Percentiles rank a stretch among this genome's conserved stretches.
Evolutionary conservation across 2,888 invertebrate species (phyloP).

Genomic region (Chymomyza amoena): DNA sequence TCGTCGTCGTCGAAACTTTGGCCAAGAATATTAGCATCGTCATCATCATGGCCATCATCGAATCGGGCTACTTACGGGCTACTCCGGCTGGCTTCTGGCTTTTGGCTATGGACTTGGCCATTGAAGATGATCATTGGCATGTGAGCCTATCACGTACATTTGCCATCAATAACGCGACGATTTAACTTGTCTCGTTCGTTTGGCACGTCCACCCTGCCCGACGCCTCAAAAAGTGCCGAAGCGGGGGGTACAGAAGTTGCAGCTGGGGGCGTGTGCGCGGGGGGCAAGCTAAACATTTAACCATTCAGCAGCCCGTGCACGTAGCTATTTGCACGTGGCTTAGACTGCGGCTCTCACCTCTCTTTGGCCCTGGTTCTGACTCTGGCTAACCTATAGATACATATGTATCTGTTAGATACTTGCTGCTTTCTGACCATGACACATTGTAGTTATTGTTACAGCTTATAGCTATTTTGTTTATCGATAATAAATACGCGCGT

Average conservation of each 20-base stretch:
- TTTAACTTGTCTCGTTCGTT: constrained; percentile 71
- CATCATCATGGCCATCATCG: constrained; percentile 21
- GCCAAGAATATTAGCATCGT: constrained; percentile 55
- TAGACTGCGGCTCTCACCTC: constrained; percentile 46
- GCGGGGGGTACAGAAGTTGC: no score
- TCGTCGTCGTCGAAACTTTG: constrained; percentile 56
- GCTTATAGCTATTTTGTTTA: constrained; percentile 64
- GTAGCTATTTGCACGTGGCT: constrained; percentile 52
- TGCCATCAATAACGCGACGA: constrained; percentile 73
- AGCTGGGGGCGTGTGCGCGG: no score
- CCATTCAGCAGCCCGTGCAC: constrained; percentile 27
- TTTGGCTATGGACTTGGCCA: constrained; percentile 14
- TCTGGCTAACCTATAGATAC: neutral
- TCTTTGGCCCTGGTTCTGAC: no score
- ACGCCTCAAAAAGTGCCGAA: no score
- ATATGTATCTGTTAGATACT: neutral
- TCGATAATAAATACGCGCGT: constrained; percentile 64
- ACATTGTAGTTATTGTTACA: constrained; percentile 17
- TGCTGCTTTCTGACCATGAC: neutral
- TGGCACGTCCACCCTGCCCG: constrained; percentile 13
- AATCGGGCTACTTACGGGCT: constrained; percentile 5
- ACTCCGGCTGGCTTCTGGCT: neutral
- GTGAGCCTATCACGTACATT: constrained; percentile 73
- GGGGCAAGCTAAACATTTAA: neutral
- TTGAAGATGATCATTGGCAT: constrained; percentile 30